phyloP scores from a whole-genome alignment of 2,797 vertebrate genomes.

The Otolemur crassicaudatus region DNA sequence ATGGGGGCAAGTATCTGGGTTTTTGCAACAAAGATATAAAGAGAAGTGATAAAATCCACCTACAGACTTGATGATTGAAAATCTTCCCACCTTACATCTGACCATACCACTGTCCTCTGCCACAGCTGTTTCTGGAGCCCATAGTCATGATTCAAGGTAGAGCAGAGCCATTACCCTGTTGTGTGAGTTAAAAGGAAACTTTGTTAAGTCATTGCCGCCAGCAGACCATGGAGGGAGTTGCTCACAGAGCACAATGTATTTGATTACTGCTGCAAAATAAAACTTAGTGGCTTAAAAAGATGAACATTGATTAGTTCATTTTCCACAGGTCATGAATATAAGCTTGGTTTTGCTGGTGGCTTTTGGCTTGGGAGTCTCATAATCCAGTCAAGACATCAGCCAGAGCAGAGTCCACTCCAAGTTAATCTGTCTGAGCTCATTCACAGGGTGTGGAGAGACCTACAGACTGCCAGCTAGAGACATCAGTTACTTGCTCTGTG shows the following conservation, averaged over 20 bases:
- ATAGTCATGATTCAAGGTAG: neutral
- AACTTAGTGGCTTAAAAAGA: neutral
- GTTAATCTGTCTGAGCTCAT: neutral
- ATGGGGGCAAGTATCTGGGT: fast-evolving
- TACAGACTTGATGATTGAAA: neutral
- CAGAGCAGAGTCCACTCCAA: neutral
- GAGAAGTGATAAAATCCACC: neutral
- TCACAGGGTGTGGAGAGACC: neutral
- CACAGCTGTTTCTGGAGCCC: neutral
- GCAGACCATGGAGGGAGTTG: neutral
- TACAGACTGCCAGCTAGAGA: neutral
- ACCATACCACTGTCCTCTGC: neutral
- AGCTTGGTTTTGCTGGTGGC: no score
- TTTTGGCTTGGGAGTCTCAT: neutral
- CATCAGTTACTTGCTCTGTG: neutral
- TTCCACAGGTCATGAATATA: neutral
- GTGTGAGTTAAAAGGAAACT: neutral
- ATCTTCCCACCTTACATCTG: neutral
- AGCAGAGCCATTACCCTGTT: neutral
- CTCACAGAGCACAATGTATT: neutral
- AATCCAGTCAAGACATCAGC: neutral
- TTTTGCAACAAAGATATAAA: neutral
- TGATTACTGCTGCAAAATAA: neutral
- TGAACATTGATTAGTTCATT: neutral
- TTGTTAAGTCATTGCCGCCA: neutral